Base-by-base conservation (phyloP, 2,797 vertebrate genomes). In the Brachyalestes nurse region DNA sequence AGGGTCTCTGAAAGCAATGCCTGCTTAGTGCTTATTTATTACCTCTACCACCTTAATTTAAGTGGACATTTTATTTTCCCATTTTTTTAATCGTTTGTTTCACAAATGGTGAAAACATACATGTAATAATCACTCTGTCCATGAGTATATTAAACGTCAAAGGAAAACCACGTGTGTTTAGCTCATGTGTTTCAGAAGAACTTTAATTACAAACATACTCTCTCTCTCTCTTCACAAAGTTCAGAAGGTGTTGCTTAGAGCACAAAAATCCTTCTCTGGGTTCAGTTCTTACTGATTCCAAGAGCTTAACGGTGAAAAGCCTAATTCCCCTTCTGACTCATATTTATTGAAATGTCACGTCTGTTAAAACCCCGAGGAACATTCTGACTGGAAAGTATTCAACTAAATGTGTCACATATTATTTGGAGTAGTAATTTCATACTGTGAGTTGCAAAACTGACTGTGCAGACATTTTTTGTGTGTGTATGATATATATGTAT, bases 11-110 rank as follows among this genome's bases (percentile, higher is more conserved):
- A 79, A 80, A 45, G 72, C 81, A 58, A 79, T 69, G 21, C 60
- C 61, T 55, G 53, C 55, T 51, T 25, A 72, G 69, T 79, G 61
- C 76, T 80, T 90, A 89, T 89, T 90, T 89, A 90, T 88, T 88
- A 80, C 64, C 70, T 85, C 69, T 86, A 74, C 55, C 75, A 81
- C 57, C 60, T 55, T 86, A 84, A 88, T 85, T 89, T 88, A 86
- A 85, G 28, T 80, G n/a, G 61, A 72, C 81, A 76, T 83, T 83
- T 67, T 58, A 64, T 77, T 78, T 64, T 75, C 72, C 19, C 28
- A 13, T 6, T 14, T 75, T 60, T 67, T 76, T 79, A 42, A 13
- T 69, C 58, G 65, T 77, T 77, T 83, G 65, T 83, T 74, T 80
- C n/a, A 42, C 38, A 34, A 65, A 77, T 51, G 49, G 45, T 75